Conservation (phyloP, 1,140 invertebrate species). For the honey bee (Apis mellifera) region Amel_HAv3.1 CM009944.2:8615001-8615500, state of each 20-base stretch:
- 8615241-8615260: constrained; percentile 39
- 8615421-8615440: constrained; percentile 10
- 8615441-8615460: constrained; percentile 71
- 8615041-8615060: constrained; percentile 62
- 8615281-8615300: constrained; percentile 70
- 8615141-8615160: constrained; percentile 95
- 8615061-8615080: constrained; percentile 71
- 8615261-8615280: constrained; percentile 65
- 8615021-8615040: constrained; percentile 19
- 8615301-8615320: neutral
- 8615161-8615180: constrained; percentile 85
- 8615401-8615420: neutral
- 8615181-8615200: constrained; percentile 82
- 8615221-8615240: constrained; percentile 80
- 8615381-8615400: neutral
- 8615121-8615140: constrained; percentile 95
- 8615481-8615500: constrained; percentile 81
- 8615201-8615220: constrained; percentile 82
- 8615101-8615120: constrained; percentile 84
- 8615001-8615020: neutral
- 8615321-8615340: constrained; percentile 26
- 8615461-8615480: constrained; percentile 77
- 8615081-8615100: constrained; percentile 81
- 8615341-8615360: constrained; percentile 13
- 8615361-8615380: neutral